A percentile compares a stretch with the other conserved stretches of the same genome.
phyloP scores from a whole-genome alignment of 37 sponge, comb jelly and placozoan genomes.

The Axinella damicornis region DNA sequence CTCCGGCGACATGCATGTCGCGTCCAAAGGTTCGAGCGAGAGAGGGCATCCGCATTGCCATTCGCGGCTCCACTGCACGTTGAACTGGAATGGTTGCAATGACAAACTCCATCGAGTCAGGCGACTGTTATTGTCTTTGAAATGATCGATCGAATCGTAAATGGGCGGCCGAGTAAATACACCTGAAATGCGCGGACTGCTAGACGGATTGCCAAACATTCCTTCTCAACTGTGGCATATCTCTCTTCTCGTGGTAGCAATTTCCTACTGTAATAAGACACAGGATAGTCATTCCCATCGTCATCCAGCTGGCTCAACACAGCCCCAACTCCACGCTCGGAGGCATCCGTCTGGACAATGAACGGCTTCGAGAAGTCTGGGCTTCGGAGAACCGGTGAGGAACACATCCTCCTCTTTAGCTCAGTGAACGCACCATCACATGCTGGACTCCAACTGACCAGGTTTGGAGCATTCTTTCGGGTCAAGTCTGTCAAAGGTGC shows the following conservation, averaged over 20 bases:
- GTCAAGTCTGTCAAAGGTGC: background rate
- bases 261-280: constrained; percentile 43
- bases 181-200: constrained; percentile 25
- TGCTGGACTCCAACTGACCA: constrained; percentile 25
- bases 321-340: constrained; percentile 51
- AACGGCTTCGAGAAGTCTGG: constrained; percentile 35
- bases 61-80: constrained; percentile 30
- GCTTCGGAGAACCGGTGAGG: constrained; percentile 27
- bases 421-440: constrained; percentile 51
- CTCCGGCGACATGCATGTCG: no score
- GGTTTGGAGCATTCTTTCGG: constrained; percentile 2
- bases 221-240: constrained; percentile 57
- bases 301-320: constrained; percentile 26
- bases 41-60: constrained; percentile 25
- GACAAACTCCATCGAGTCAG: constrained; percentile 46
- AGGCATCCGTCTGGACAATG: constrained; percentile 58
- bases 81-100: constrained; percentile 51
- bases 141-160: constrained; percentile 1
- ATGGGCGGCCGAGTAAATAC: constrained; percentile 16
- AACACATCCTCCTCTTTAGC: constrained; percentile 31
- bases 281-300: constrained; percentile 38
- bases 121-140: constrained; percentile 34
- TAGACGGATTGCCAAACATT: constrained; percentile 48
- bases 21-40: no score
- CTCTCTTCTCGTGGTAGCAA: constrained; percentile 29